Percentiles rank a stretch among this genome's conserved stretches.
Conservation (phyloP, 2,797 vertebrate species). For the Pangasius larnaudii region DNA sequence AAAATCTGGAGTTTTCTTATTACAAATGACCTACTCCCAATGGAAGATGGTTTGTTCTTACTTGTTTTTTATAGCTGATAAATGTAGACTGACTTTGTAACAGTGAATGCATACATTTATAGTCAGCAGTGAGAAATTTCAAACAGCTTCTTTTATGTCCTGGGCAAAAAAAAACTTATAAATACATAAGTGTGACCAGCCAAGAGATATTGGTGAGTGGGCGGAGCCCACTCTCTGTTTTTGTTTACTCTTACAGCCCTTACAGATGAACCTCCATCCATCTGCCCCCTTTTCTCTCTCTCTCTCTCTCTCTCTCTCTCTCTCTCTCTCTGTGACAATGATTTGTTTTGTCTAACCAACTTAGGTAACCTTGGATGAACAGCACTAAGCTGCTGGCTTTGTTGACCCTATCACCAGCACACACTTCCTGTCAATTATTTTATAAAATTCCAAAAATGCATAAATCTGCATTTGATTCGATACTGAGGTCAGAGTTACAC, state of each 20-base stretch:
- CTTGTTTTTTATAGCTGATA: background rate
- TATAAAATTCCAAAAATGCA: background rate
- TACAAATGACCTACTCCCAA: background rate
- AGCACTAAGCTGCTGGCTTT: background rate
- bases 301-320: background rate
- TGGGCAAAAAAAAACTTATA: background rate
- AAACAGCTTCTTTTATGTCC: background rate
- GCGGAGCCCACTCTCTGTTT: background rate
- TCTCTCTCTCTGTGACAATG: background rate
- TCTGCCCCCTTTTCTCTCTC: background rate
- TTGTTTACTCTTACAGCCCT: slow-evolving; percentile 1
- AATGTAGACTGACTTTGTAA: background rate
- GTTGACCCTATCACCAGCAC: slow-evolving; percentile 1
- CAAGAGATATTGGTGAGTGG: background rate
- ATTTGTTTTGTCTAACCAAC: slow-evolving; percentile 13
- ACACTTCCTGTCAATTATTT: background rate
- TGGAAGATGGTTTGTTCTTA: background rate
- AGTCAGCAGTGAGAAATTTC: background rate
- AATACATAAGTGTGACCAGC: background rate
- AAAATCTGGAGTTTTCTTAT: background rate
- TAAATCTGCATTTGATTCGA: background rate
- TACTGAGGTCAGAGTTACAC: background rate
- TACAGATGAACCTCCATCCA: background rate
- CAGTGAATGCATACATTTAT: background rate
- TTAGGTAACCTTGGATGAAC: slow-evolving; percentile 18